Base-by-base conservation (phyloP, 2,797 vertebrate genomes). In the Cyclopterus lumpus region DNA sequence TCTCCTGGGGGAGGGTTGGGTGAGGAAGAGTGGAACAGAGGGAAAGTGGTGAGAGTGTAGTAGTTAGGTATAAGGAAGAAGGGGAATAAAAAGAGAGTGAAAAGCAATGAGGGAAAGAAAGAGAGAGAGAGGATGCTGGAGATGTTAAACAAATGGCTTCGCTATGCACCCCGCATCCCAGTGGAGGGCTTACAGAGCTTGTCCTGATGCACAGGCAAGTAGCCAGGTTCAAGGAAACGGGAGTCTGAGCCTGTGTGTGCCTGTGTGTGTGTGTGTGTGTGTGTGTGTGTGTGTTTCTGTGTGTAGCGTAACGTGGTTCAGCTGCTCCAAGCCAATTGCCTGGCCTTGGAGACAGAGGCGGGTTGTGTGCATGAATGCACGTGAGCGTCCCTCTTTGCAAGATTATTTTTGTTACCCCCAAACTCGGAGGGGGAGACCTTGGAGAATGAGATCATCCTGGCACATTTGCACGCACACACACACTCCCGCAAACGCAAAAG, bases 381-480 rank as follows among this genome's bases (percentile, higher is more conserved):
- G 48, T 49, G 38, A 84, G 88, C 49, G 73, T 80, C 81, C 82
- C 85, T 92, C 82, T 90, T 92, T 92, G 86, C 83, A 80, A 90
- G 90, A 91, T 91, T 91, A 88, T 90, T 90, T 93, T 86, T 85
- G 81, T 82, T 84, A 83, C 76, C 78, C 64, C 79, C 11, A 59
- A 89, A 91, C 86, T 79, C 78, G 73, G 68, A 67, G 82, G 80
- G 81, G 81, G 74, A 82, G 88, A 88, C 86, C 89, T 90, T 89
- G 86, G 88, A 72, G 83, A 88, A 93, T 88, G 88, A 93, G 81
- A 91, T 91, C 91, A 93, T 83, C 75, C 75, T 80, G 82, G 67
- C 80, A 82, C 64, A 86, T 78, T 83, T 81, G 77, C 74, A 77
- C 55, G 46, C 71, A 22, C 74, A 51, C 60, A 44, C 71, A 76